Evolutionary conservation across 2,888 invertebrate genomes (phyloP).

Genomic region (Thereva nobilitata): DNA sequence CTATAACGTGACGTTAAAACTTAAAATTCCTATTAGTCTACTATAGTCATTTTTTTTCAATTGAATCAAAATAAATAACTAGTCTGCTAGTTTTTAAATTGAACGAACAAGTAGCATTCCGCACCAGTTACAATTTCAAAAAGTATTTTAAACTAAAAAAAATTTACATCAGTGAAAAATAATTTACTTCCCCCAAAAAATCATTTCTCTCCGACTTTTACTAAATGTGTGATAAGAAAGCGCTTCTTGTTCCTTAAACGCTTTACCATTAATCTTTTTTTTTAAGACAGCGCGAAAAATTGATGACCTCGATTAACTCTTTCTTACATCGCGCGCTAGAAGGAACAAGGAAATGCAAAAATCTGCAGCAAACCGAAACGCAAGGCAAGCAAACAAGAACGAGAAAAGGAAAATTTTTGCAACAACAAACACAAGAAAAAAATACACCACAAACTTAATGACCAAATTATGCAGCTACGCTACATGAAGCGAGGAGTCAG

Average conservation of each 20-base stretch:
- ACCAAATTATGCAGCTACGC: slow-evolving; percentile 33
- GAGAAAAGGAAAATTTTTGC: background rate
- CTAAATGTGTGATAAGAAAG: slow-evolving; percentile 21
- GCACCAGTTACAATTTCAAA: too few relatives aligned
- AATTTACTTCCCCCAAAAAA: slow-evolving; percentile 15
- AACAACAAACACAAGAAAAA: background rate
- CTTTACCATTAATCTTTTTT: slow-evolving; percentile 18
- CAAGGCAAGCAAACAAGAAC: slow-evolving; percentile 1
- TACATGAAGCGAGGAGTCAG: slow-evolving; percentile 12
- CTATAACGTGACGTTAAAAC: too few relatives aligned
- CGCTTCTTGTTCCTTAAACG: slow-evolving; percentile 25
- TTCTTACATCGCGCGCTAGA: slow-evolving; percentile 15
- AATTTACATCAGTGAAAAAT: slow-evolving; percentile 23
- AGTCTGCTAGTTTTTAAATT: too few relatives aligned
- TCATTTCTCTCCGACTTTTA: slow-evolving; percentile 23
- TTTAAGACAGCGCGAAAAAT: slow-evolving; percentile 16
- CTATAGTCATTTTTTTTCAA: too few relatives aligned
- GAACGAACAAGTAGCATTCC: too few relatives aligned
- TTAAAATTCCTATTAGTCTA: too few relatives aligned
- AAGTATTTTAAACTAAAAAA: too few relatives aligned
- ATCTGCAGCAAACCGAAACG: slow-evolving; percentile 7
- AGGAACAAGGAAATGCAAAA: slow-evolving; percentile 11
- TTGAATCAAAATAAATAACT: too few relatives aligned
- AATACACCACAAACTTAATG: slow-evolving; percentile 24
- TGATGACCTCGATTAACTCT: slow-evolving; percentile 30